Conservation (phyloP, 2,888 invertebrate species). For the Heliothis peltigera region DNA sequence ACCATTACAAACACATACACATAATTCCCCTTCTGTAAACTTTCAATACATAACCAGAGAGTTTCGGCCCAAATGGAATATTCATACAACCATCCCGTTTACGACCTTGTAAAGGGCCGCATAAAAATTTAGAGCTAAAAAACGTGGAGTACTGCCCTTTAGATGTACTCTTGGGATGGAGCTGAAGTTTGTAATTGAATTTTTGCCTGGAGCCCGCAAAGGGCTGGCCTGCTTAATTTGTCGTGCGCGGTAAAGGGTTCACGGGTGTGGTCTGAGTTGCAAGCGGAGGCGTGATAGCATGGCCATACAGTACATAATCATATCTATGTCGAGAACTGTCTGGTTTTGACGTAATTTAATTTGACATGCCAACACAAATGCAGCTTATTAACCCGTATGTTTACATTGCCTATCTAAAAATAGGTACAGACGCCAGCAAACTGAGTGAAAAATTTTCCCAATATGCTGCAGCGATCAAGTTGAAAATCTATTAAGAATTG, state of each 20-base stretch:
- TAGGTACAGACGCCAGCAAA: no score
- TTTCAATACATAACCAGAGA: conserved; percentile 77
- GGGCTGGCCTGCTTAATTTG: conserved; percentile 88
- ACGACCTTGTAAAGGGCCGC: conserved; percentile 88
- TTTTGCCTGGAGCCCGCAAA: conserved; percentile 89
- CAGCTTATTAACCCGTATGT: no score
- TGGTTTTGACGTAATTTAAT: neutral
- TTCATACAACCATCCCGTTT: conserved; percentile 88
- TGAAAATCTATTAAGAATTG: no score
- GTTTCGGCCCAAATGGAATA: conserved; percentile 85
- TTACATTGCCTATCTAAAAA: no score
- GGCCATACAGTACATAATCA: neutral
- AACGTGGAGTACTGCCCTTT: conserved; percentile 80
- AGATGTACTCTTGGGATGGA: conserved; percentile 87
- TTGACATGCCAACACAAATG: no score
- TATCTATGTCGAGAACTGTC: neutral
- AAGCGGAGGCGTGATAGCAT: conserved; percentile 43
- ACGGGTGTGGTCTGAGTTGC: conserved; percentile 59
- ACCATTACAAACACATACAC: conserved; percentile 54
- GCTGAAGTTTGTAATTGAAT: conserved; percentile 89
- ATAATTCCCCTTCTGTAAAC: conserved; percentile 68
- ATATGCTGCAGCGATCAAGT: no score
- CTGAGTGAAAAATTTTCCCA: no score
- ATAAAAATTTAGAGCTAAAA: conserved; percentile 88
- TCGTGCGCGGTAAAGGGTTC: conserved; percentile 84